Evolutionary conservation across 1,140 invertebrate genomes (phyloP).

Genomic region (Eumaeus atala): DNA sequence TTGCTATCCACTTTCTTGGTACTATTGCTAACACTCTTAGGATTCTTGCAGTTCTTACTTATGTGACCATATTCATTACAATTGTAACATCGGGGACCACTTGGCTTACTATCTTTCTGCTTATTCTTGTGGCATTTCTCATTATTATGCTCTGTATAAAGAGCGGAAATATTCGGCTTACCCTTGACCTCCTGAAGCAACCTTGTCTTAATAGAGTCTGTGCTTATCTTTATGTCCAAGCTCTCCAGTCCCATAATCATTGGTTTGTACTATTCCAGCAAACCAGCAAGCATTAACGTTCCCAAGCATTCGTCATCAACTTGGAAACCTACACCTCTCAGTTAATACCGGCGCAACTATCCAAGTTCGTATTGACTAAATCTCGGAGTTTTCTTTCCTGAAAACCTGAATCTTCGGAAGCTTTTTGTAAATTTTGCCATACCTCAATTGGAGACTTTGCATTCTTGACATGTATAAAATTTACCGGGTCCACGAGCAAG

Average conservation of each 20-base stretch:
- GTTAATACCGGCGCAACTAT: constrained; percentile 33
- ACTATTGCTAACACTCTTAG: too few relatives aligned
- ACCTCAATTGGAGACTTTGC: constrained; percentile 31
- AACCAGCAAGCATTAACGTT: too few relatives aligned
- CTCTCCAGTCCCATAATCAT: constrained; percentile 43
- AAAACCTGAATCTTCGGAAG: too few relatives aligned
- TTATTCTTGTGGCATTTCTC: constrained; percentile 5
- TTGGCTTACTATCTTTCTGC: constrained; percentile 20
- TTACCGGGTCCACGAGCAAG: constrained; percentile 40
- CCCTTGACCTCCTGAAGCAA: constrained; percentile 38
- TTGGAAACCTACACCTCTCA: constrained; percentile 37
- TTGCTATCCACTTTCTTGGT: too few relatives aligned
- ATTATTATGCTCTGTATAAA: constrained; percentile 23
- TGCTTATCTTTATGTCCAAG: constrained; percentile 30
- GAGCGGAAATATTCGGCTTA: constrained; percentile 20
- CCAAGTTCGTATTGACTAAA: constrained; percentile 34
- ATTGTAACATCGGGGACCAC: constrained; percentile 26
- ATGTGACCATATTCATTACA: constrained; percentile 34
- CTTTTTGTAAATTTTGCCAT: constrained; percentile 34
- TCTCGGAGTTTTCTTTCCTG: constrained; percentile 36
- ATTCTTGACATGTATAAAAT: constrained; percentile 26
- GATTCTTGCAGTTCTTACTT: not conserved
- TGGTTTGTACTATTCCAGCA: too few relatives aligned
- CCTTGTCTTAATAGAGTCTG: constrained; percentile 48
- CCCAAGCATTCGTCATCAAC: too few relatives aligned